Base-by-base conservation (phyloP, 2,888 invertebrate species). In the Philereme vetulata region DNA sequence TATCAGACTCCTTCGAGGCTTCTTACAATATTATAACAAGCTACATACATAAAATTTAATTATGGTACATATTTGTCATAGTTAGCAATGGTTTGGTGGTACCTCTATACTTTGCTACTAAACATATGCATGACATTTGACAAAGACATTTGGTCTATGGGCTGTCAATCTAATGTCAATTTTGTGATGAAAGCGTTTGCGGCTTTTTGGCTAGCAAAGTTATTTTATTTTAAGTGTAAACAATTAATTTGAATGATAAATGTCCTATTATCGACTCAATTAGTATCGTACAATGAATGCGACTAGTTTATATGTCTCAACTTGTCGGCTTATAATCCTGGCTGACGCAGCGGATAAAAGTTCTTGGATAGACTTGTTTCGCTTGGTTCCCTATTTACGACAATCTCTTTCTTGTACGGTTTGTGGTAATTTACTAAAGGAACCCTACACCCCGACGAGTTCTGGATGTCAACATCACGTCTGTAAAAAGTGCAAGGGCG, bases 391-490 rank as follows among this genome's bases (percentile, higher is more conserved):
- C 4, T 96, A 96, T 88, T 93, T 98, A 79, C 94, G 97, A 60
- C 97, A 97, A 84, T 96, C 97, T 66, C 93, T 98, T 74, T 96
- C 97, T 71, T 98, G 98, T 89, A 96, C 96, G 58, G 97, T 98
- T 56, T 98, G 98, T 86, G 95, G 96, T 64, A 95, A 96, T 80
- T 93, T 98, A 69, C 86, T 98, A 58, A 95, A 95, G 70, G 96
- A 96, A 78, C 98, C 98, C 5, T 95, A 95, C 78, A 95, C 96
- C 40, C 97, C 97, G 10, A 94, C 94, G 21, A 95, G 94, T 72
- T 94, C 95, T 4, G 95, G 94, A 66, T 98, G 98, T 87, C 96
- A 96, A 83, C 98, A 98, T 87, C 96, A 97, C 88, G 96, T 98
- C 43, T 98, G 98, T 85, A 95, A 95, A 72, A 93, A 94, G 54